Base-by-base conservation (phyloP, 2,113 vertebrate species). In the Etheostoma cragini region DNA sequence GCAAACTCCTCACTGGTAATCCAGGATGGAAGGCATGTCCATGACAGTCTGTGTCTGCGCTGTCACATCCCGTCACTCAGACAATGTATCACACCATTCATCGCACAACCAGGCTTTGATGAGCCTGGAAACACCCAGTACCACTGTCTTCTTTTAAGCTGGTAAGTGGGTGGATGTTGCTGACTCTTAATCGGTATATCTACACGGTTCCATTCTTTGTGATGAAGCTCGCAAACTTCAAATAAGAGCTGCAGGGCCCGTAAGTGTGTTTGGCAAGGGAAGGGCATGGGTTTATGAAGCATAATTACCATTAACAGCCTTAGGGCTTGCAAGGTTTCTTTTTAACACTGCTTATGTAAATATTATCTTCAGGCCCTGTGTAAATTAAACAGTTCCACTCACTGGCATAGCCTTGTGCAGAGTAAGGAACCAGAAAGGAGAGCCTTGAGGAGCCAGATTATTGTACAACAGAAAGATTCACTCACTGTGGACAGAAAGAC, bases 221-320 rank as follows among this genome's bases (percentile, higher is more conserved):
- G 77, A 91, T 89, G 81, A 80, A 82, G 85, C 86, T 71, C 3
- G 45, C 54, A 72, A 80, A 89, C 88, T 91, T 89, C 74, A 87
- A 89, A 82, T 81, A 69, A 76, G 57, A 82, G 78, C 85, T 56
- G 45, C 57, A 10, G 83, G 81, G 79, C 79, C 83, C 6, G 8
- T 66, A 63, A 86, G 83, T 65, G 76, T 82, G 85, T 88, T 91
- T 90, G 85, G 88, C 87, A 84, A 89, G 76, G 77, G 87, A 81
- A 87, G 72, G 86, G 80, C 87, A 74, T 67, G 72, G 86, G 87
- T 93, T 92, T 89, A 92, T 85, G 79, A 89, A 78, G 76, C 58
- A 86, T 92, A 92, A 93, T 90, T 93, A 91, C 64, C n/a, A 35
- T 78, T 90, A 91, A 93, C 93, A 91, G 91, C 92, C 85, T 84